Percentiles rank a stretch among this genome's conserved stretches.
These are phyloP conservation scores for Matsumyia berberina DNA, from an alignment of 2,888 invertebrate genomes.

Conservation along the genomic window DNA sequence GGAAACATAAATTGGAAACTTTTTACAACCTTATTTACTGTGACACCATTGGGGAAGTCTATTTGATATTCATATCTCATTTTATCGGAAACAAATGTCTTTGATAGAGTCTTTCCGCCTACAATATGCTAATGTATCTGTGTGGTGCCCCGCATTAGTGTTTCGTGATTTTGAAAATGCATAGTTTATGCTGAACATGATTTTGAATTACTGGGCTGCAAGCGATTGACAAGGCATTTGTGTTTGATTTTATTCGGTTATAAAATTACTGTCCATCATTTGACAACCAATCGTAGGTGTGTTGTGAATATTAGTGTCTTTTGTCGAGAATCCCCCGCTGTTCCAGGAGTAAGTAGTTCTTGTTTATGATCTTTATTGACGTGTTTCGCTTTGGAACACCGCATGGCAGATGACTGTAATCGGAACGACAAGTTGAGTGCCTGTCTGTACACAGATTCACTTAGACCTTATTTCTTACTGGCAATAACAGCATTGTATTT, in stretches of 20 bases:
- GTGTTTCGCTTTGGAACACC: no score
- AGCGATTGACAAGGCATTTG: background rate
- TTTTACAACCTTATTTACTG: slow-evolving; percentile 3
- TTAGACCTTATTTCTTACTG: no score
- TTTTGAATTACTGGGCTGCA: background rate
- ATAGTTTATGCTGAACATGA: slow-evolving; percentile 5
- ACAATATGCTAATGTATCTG: slow-evolving; percentile 44
- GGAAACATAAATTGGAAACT: slow-evolving; percentile 39
- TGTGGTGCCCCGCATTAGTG: background rate
- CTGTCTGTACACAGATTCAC: no score
- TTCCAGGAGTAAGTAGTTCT: no score
- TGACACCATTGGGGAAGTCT: slow-evolving; percentile 2
- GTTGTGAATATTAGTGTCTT: no score
- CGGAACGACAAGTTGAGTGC: no score
- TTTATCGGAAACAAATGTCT: slow-evolving; percentile 29
- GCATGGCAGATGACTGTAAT: no score
- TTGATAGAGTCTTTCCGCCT: slow-evolving; percentile 37
- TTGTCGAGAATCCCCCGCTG: no score
- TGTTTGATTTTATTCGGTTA: background rate
- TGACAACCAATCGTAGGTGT: slow-evolving; percentile 12
- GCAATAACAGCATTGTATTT: no score
- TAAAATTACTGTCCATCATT: background rate
- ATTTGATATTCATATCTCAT: slow-evolving; percentile 36
- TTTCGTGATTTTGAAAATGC: background rate
- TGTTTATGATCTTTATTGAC: no score